Base-by-base conservation (phyloP, 1,140 invertebrate species). In the Conus ventricosus region DNA sequence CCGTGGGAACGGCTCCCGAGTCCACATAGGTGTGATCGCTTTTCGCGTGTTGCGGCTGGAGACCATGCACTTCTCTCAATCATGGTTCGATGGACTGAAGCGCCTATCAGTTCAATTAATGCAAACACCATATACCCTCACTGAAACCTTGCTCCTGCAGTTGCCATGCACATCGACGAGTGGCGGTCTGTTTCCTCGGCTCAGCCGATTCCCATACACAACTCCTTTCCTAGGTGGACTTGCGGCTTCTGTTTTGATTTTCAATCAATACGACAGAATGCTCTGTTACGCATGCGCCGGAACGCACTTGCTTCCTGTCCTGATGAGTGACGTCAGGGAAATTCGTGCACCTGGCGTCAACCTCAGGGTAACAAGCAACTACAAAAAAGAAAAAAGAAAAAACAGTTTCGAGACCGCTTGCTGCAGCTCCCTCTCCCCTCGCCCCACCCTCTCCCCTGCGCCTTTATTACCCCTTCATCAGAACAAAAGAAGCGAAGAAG, bases 231-330 rank as follows among this genome's bases (percentile, higher is more conserved):
- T 13, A 71, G 67, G 67, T 71, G 67, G 67, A 20, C 67, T 63
- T 71, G 67, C 67, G 67, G 67, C 67, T 23, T 71, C 13, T 71
- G 67, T 71, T 71, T 71, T 71, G 67, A 71, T 71, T 71, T 71
- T 71, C 67, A 71, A 71, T 71, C 67, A 71, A 71, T 71, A 71
- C 67, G 13, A 71, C 67, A 71, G 67, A 20, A 71, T 71, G 13
- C 67, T 71, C 67, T 71, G 67, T 23, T 71, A 8, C 67, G 67
- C 67, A 71, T 71, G 67, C 67, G 67, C 23, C 7, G 20, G 6
- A n/a, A 20, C 15, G 67, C 67, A 71, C 67, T 71, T n/a, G 23
- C 20, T 71, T 71, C 67, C 67, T 71, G 67, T 71, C 17, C 67
- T 8, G 15, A 20, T 20, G 20, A 20, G 23, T 71, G 67, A 71